Evolutionary conservation across 2,797 vertebrate genomes (phyloP).

Genomic region (Hipposideros larvatus): DNA sequence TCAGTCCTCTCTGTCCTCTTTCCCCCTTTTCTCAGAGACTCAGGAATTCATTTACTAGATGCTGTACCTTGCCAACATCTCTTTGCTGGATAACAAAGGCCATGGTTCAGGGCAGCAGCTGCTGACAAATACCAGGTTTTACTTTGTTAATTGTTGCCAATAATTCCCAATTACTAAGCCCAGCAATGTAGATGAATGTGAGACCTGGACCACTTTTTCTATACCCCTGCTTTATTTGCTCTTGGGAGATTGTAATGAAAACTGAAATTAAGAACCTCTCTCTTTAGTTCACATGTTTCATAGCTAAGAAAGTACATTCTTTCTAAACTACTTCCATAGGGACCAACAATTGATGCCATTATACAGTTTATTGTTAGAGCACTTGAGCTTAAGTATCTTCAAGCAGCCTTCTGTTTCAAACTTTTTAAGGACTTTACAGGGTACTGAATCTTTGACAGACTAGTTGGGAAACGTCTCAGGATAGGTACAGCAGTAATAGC

Average conservation of each 20-base stretch:
- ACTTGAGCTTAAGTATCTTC: constrained; percentile 52
- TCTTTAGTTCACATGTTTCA: constrained; percentile 51
- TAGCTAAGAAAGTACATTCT: constrained; percentile 50
- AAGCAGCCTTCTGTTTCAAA: constrained; percentile 46
- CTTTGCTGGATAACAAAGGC: too few relatives aligned
- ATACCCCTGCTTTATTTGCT: constrained; percentile 38
- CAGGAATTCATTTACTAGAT: constrained; percentile 45
- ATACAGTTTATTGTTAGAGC: constrained; percentile 55
- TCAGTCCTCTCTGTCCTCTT: too few relatives aligned
- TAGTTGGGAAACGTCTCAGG: constrained; percentile 40
- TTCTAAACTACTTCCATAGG: constrained; percentile 61
- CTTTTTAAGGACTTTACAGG: constrained; percentile 55
- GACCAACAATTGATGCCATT: constrained; percentile 31
- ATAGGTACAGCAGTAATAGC: constrained; percentile 36
- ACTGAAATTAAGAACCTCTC: constrained; percentile 24
- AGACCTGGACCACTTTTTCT: constrained; percentile 50
- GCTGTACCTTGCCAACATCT: too few relatives aligned
- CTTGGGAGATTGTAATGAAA: constrained; percentile 63
- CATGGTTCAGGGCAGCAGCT: too few relatives aligned
- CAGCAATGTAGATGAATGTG: constrained; percentile 46
- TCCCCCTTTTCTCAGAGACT: not conserved
- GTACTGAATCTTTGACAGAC: constrained; percentile 34
- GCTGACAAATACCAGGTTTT: too few relatives aligned
- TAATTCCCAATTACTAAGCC: constrained; percentile 55
- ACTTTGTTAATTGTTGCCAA: too few relatives aligned